These are phyloP conservation scores for Tipula unca DNA, from an alignment of 2,888 invertebrate species.

Conservation along the genomic window DNA sequence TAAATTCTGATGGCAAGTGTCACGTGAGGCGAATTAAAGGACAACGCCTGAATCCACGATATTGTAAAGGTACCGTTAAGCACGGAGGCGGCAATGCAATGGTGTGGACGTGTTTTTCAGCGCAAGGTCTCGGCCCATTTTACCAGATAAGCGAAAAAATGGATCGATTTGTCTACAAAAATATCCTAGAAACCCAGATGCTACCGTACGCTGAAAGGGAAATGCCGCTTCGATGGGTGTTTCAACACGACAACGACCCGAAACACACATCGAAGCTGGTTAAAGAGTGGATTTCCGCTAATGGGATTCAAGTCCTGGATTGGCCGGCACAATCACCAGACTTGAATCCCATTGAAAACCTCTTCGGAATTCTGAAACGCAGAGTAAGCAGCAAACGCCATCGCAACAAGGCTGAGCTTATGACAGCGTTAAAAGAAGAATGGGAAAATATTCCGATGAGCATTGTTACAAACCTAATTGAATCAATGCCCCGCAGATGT, in stretches of 20 bases:
- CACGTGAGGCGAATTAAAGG: too few species aligned
- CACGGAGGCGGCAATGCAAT: too few species aligned
- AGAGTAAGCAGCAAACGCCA: background rate
- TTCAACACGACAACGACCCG: constrained; percentile 15
- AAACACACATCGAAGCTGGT: background rate
- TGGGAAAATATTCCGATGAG: background rate
- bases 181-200: background rate
- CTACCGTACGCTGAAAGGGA: background rate
- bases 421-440: background rate
- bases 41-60: too few species aligned
- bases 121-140: background rate
- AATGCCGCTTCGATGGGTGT: constrained; percentile 9
- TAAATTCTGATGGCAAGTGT: too few species aligned
- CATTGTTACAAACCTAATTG: too few species aligned
- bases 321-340: background rate
- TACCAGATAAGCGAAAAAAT: background rate
- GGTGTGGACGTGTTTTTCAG: background rate
- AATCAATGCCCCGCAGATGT: too few species aligned
- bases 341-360: background rate
- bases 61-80: too few species aligned
- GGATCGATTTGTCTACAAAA: background rate
- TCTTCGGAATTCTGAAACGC: background rate
- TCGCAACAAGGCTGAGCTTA: background rate
- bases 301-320: background rate
- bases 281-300: background rate